Base-by-base conservation (phyloP, 2,888 invertebrate species). In the Pyrocoelia pectoralis region DNA sequence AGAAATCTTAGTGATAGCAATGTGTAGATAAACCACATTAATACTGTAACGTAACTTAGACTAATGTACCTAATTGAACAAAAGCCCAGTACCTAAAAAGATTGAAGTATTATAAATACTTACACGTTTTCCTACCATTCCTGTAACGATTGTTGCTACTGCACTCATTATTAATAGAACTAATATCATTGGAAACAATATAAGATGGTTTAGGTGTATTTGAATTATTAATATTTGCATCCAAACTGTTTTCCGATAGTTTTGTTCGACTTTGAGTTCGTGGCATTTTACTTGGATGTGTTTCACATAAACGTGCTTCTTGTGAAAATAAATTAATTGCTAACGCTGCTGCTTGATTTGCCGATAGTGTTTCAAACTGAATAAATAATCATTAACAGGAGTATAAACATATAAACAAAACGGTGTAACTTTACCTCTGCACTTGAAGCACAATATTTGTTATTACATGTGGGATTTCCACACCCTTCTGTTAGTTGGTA, bases 401-500 rank as follows among this genome's bases (percentile, higher is more conserved):
- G n/a, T 48, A 48, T 12, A 18, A 9, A 19, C 10, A 18, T 17
- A 17, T 6, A 4, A 13, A n/a, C n/a, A 40, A 43, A 9, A 13
- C n/a, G 1, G 15, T 17, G 13, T n/a, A n/a, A 38, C 6, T 24
- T 46, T 54, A 94, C 93, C 84, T 91, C 88, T 74, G 93, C 93
- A 82, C 94, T 94, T 13, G 97, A 96, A 70, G 94, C 95, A 84
- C 97, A 97, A 79, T 90, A 87, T 76, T 88, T 87, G 83, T 97
- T 97, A 75, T 88, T 87, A 82, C 97, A 97, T 74, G 87, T 85
- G n/a, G 88, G 85, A 81, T 94, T 93, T 17, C 97, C 96, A 82
- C 97, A 97, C 72, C 97, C 97, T 80, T 95, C 93, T 41, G 92
- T 89, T 69, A 97, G 84, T 83, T 97, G 95, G 83, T 93, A 94